Evolutionary conservation across 2,113 vertebrate genomes (phyloP), one percentile per base, ranked within the genome.

Genomic region (Rhabdornis inornatus): DNA sequence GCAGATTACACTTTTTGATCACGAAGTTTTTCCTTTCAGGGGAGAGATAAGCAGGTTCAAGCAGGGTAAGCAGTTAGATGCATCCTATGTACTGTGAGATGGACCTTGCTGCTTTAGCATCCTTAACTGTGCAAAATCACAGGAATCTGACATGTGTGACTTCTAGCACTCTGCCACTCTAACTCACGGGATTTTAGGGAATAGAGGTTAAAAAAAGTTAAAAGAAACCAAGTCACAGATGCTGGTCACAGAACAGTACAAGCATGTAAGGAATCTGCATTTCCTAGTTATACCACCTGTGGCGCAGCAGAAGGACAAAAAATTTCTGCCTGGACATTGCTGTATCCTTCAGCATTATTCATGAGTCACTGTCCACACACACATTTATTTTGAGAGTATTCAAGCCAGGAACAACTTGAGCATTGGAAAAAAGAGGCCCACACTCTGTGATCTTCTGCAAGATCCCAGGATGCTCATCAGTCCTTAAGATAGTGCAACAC

Each of bases 381-480:
- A 18, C 4, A 15, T 39, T 70, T 31, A 45, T 89, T 50, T 60
- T 63, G 35, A 90, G 42, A 6, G 3, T 37, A 59, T 79, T 70
- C n/a, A 75, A 78, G 52, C 16, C 42, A 82, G 25, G 50, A 78
- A 22, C 1, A 2, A 45, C 17, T 66, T 44, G 14, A 82, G 11
- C 45, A 18, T 1, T 74, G 50, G 13, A 35, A 77, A 31, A 79
- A 78, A 61, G 20, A 30, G 28, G 3, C 3, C 21, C 31, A 24
- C 3, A 0, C 2, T 40, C 50, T 65, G 6, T 16, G 15, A 75
- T 89, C 63, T 50, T 40, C 55, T 76, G 31, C 53, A 18, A 40
- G 15, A 57, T 30, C 31, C 21, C 56, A 18, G 33, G 15, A 50
- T 0, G 0, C 33, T 75, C 25, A 25, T 21, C 35, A 33, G 33